Base-by-base conservation (phyloP, 92 coral and sea anemone genomes). In the Parazoanthus atlanticus region DNA sequence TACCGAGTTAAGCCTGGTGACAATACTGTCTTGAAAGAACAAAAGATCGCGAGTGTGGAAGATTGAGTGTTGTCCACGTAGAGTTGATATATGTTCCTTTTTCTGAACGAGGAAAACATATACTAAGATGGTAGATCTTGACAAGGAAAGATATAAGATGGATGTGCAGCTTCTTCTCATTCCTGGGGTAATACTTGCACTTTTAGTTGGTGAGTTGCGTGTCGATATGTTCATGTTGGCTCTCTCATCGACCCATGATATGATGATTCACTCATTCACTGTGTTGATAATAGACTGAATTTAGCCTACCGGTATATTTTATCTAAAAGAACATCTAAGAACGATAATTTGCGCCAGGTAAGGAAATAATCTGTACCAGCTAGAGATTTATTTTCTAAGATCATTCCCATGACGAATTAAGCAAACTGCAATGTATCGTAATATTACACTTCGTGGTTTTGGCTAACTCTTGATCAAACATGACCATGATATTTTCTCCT, bases 131-230 rank as follows among this genome's bases (percentile, higher is more conserved):
- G 99, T 89, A 33, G 98, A 93, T 36, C 82, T 96, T 43, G 96
- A 89, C 21, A 92, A 94, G 40, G 98, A 96, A 85, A 95, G 94
- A 71, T 96, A 93, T 82, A 88, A 94, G 30, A 93, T 96, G 52
- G 99, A 96, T 64, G 96, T 95, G 10, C 93, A 95, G 79, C 88
- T 95, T 56, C 99, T 96, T 5, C 94, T 96, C 23, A 73, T 95
- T 54, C 99, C 99, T 28, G 98, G 99, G 23, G 90, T 73, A 56
- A 64, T 91, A 21, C 88, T 96, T 61, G 90, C 94, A 34, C 74
- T 94, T 73, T 89, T 95, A 80, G 94, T 94, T 21, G 96, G 99
- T 95, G 83, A 92, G 98, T 88, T 28, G n/a, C 43, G 34, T 16
- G 3, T 36, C 38, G 4, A 36, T 36, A 5, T 36, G 38, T 36